Percentiles rank a stretch among this genome's conserved stretches.
phyloP scores from a whole-genome alignment of 1,140 invertebrate species.

The Coboldia fuscipes region DNA sequence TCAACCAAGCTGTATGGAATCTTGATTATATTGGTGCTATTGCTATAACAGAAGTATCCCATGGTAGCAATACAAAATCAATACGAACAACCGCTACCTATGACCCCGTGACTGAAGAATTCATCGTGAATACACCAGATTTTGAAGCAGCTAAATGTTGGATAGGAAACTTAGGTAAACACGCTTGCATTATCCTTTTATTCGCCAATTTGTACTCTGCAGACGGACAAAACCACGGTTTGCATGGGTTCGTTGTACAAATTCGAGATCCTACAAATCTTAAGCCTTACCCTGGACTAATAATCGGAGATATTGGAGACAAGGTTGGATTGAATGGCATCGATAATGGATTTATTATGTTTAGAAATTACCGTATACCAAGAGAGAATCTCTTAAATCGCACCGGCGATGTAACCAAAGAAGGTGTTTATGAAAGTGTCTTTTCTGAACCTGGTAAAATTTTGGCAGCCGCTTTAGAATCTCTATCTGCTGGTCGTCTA shows the following conservation, averaged over 20 bases:
- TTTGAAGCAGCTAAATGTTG: conserved; percentile 92
- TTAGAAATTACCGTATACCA: conserved; percentile 68
- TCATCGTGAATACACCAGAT: conserved; percentile 78
- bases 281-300: conserved; percentile 42
- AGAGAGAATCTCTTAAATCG: conserved; percentile 64
- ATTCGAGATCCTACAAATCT: conserved; percentile 57
- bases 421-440: conserved; percentile 60
- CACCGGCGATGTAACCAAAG: conserved; percentile 64
- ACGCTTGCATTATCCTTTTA: conserved; percentile 44
- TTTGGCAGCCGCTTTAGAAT: conserved; percentile 61
- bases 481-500: conserved; percentile 62
- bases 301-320: conserved; percentile 66
- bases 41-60: conserved; percentile 77
- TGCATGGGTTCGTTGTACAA: conserved; percentile 69
- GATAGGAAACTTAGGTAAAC: conserved; percentile 67
- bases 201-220: conserved; percentile 66
- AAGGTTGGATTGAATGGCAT: conserved; percentile 75
- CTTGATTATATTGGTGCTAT: conserved; percentile 32
- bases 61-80: conserved; percentile 82
- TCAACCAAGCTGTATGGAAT: conserved; percentile 42
- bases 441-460: conserved; percentile 56
- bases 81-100: conserved; percentile 81
- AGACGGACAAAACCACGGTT: conserved; percentile 62
- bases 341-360: conserved; percentile 82
- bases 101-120: conserved; percentile 52